Conservation (phyloP, 2,888 invertebrate species). For the Hemithea aestivaria region DNA sequence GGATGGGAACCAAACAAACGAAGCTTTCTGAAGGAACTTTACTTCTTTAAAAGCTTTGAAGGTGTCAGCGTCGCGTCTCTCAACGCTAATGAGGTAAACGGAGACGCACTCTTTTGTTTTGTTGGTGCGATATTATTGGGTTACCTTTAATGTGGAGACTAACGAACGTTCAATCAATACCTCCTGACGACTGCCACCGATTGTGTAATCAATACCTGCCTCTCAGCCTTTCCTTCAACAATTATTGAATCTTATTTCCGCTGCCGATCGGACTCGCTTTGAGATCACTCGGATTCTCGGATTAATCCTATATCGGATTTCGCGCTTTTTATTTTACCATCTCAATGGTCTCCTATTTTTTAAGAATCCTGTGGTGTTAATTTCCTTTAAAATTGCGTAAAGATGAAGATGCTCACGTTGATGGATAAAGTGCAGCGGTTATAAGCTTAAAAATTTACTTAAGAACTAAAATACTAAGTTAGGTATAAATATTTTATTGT, state of each 20-base stretch:
- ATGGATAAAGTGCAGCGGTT: too few relatives aligned
- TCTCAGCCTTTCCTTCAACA: slow-evolving; percentile 49
- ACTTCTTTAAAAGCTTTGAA: slow-evolving; percentile 43
- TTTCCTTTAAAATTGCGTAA: too few relatives aligned
- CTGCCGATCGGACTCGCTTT: slow-evolving; percentile 25
- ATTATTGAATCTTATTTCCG: slow-evolving; percentile 46
- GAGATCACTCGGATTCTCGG: slow-evolving; percentile 20
- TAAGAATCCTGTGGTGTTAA: too few relatives aligned
- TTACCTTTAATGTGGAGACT: slow-evolving; percentile 67
- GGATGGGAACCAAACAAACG: slow-evolving; percentile 49
- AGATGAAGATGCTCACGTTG: too few relatives aligned
- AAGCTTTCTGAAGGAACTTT: slow-evolving; percentile 44
- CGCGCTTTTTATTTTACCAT: too few relatives aligned
- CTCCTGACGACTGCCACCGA: slow-evolving; percentile 26
- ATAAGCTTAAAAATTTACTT: too few relatives aligned
- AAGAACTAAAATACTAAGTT: too few relatives aligned
- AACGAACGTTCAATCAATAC: slow-evolving; percentile 50
- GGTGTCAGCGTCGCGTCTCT: slow-evolving; percentile 33
- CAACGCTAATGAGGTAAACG: slow-evolving; percentile 66
- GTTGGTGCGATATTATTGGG: slow-evolving; percentile 61
- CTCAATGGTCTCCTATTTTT: too few relatives aligned
- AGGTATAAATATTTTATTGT: too few relatives aligned
- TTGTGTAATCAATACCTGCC: slow-evolving; percentile 68
- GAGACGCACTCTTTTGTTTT: slow-evolving; percentile 65
- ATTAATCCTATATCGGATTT: too few relatives aligned